These are phyloP conservation scores for Acrocephalus kingi DNA, from an alignment of 2,113 vertebrate genomes.

Conservation along the genomic window DNA sequence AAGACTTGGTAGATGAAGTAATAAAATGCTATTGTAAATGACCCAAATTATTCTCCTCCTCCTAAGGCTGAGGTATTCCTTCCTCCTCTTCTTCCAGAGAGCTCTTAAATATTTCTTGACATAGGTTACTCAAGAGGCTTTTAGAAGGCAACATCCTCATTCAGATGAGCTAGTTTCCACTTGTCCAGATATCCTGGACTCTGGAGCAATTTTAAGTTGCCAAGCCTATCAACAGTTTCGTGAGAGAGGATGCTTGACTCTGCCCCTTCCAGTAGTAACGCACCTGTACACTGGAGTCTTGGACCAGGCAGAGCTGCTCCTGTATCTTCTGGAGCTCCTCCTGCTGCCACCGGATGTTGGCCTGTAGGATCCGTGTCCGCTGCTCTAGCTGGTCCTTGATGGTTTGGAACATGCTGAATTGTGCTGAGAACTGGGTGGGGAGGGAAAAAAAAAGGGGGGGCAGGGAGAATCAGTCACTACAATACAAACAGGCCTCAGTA, in stretches of 20 bases:
- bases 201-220: not conserved
- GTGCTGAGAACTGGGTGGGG: slow-evolving; percentile 66
- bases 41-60: not conserved
- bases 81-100: not conserved
- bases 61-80: not conserved
- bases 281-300: slow-evolving; percentile 79
- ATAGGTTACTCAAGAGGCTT: not conserved
- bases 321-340: slow-evolving; percentile 83
- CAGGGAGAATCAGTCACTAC: not conserved
- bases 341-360: slow-evolving; percentile 83
- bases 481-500: not conserved
- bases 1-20: not conserved
- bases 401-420: slow-evolving; percentile 80
- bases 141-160: not conserved
- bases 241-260: not conserved
- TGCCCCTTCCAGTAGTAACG: not conserved
- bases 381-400: slow-evolving; percentile 82
- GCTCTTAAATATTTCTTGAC: not conserved
- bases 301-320: slow-evolving; percentile 80
- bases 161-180: not conserved
- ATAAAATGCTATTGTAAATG: not conserved
- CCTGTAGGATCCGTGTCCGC: slow-evolving; percentile 77
- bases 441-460: accelerated
- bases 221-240: accelerated
- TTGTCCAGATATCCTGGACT: not conserved